phyloP scores from a whole-genome alignment of 2,797 vertebrate species.

The Lophius americanus region DNA sequence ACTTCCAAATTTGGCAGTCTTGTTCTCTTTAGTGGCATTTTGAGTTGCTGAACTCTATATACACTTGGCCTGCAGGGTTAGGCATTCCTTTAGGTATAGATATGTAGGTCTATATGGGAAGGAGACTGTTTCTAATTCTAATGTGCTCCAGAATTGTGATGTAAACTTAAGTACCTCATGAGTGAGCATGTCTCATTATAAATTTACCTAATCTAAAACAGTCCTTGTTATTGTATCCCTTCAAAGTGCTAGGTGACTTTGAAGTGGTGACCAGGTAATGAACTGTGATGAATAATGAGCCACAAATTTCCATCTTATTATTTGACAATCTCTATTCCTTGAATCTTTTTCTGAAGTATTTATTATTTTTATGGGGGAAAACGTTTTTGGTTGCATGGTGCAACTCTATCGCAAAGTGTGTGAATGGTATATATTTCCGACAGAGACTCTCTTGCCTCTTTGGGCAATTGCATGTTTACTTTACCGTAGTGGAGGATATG shows the following conservation, averaged over 20 bases:
- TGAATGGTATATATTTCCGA: slow-evolving; percentile 66
- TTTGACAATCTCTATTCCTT: slow-evolving; percentile 53
- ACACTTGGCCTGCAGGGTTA: slow-evolving; percentile 55
- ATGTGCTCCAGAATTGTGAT: slow-evolving; percentile 41
- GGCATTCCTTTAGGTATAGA: slow-evolving; percentile 66
- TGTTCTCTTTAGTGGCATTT: slow-evolving; percentile 67
- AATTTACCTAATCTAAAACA: slow-evolving; percentile 28
- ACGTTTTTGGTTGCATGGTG: slow-evolving; percentile 30
- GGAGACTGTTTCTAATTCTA: slow-evolving; percentile 54
- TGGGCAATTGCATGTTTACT: slow-evolving; percentile 60
- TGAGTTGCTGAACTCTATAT: slow-evolving; percentile 66
- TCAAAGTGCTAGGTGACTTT: slow-evolving; percentile 36
- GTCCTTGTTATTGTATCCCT: slow-evolving; percentile 8
- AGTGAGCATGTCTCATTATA: slow-evolving; percentile 29
- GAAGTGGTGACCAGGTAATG: slow-evolving; percentile 32
- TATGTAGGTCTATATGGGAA: slow-evolving; percentile 37
- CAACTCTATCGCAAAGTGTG: slow-evolving; percentile 32
- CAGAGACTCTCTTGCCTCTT: slow-evolving; percentile 51
- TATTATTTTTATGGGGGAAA: slow-evolving; percentile 70
- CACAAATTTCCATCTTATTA: slow-evolving; percentile 54
- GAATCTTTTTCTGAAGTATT: slow-evolving; percentile 69
- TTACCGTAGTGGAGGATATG: slow-evolving; percentile 45
- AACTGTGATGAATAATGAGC: slow-evolving; percentile 59
- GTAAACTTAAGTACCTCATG: slow-evolving; percentile 33
- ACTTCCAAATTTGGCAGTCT: slow-evolving; percentile 71